Percentiles rank a stretch among this genome's conserved stretches.
These are phyloP conservation scores for Mobula hypostoma DNA, from an alignment of 2,113 vertebrate genomes.

Conservation along the genomic window DNA sequence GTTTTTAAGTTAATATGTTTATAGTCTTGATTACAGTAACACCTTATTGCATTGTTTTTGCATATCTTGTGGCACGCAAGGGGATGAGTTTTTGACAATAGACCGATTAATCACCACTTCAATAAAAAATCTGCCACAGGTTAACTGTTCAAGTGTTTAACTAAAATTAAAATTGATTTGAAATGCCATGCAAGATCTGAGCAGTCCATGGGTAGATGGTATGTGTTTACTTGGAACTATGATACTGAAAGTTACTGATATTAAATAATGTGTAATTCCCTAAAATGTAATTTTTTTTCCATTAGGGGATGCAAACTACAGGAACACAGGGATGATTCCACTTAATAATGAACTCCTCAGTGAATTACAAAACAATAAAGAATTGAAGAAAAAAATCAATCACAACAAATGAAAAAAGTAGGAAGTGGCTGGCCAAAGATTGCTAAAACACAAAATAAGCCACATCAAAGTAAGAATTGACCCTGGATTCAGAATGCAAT, in stretches of 20 bases:
- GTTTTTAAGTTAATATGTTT: constrained; percentile 65
- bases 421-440: constrained; percentile 20
- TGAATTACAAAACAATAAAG: constrained; percentile 1
- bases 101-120: not conserved
- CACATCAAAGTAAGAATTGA: constrained; percentile 24
- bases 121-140: not conserved
- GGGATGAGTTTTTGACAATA: not conserved
- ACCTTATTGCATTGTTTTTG: constrained; percentile 99
- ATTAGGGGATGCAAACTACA: not conserved
- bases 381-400: not conserved
- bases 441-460: constrained; percentile 26
- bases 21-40: constrained; percentile 59
- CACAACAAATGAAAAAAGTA: not conserved
- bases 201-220: not conserved
- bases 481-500: constrained; percentile 24
- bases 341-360: not conserved
- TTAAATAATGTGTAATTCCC: constrained; percentile 3
- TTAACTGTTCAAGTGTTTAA: not conserved
- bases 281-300: not conserved
- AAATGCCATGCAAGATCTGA: constrained; percentile 12
- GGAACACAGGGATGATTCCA: constrained; percentile 9
- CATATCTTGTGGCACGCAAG: constrained; percentile 93
- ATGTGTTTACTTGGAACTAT: not conserved
- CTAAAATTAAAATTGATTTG: constrained; percentile 2
- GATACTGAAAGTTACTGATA: not conserved